Conservation (phyloP, 2,113 vertebrate genomes). For the Pyxicephalus adspersus region DNA sequence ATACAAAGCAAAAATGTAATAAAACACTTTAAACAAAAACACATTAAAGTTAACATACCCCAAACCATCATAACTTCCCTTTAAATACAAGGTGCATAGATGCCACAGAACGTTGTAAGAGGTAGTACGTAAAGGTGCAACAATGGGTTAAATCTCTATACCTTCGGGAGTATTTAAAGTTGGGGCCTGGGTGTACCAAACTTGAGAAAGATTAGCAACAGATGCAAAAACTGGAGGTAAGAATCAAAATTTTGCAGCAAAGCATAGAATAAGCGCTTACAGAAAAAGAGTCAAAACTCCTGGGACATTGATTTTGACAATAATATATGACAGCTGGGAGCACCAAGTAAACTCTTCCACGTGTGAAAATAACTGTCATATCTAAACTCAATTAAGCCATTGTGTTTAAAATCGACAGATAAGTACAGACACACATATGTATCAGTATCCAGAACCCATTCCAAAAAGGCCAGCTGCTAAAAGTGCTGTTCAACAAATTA, state of each 20-base stretch:
- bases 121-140: too few relatives aligned
- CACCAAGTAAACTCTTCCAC: constrained; percentile 52
- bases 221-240: constrained; percentile 49
- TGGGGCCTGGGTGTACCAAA: constrained; percentile 15
- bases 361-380: constrained; percentile 56
- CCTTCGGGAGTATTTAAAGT: constrained; percentile 7
- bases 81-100: too few relatives aligned
- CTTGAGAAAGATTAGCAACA: constrained; percentile 36
- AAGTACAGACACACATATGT: constrained; percentile 52
- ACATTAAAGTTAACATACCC: too few relatives aligned
- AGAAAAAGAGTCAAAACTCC: constrained; percentile 28
- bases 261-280: constrained; percentile 48
- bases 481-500: constrained; percentile 44
- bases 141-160: not conserved
- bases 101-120: too few relatives aligned
- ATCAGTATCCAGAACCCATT: constrained; percentile 40
- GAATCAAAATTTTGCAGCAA: constrained; percentile 9
- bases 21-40: too few relatives aligned
- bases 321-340: constrained; percentile 56
- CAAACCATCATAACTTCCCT: too few relatives aligned
- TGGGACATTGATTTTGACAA: constrained; percentile 41
- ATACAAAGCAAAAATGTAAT: too few relatives aligned
- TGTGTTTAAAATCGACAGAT: constrained; percentile 56
- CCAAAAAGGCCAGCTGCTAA: constrained; percentile 52
- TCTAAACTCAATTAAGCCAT: constrained; percentile 56